Conservation (phyloP, 1,140 invertebrate genomes). For the Drosophila punjabiensis region DNA sequence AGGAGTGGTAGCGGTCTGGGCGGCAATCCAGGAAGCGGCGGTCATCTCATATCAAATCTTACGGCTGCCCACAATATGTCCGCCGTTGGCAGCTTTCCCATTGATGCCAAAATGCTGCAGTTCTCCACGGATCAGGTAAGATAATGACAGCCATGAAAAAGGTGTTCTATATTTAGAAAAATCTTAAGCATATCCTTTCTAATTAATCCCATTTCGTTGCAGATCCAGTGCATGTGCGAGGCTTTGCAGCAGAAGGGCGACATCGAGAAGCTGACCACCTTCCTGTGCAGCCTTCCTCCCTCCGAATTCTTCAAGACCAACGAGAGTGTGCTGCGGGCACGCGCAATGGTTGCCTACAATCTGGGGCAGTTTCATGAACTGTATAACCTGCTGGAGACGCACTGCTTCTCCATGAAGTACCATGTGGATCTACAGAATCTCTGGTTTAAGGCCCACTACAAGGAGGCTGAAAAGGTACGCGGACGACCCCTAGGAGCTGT, state of each 20-base stretch:
- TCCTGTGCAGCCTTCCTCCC: slow-evolving; percentile 94
- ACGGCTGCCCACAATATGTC: slow-evolving; percentile 73
- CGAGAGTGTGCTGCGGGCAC: slow-evolving; percentile 95
- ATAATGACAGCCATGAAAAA: too few species aligned
- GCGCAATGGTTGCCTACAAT: slow-evolving; percentile 97
- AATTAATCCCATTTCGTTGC: slow-evolving; percentile 3
- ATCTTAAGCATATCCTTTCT: too few species aligned
- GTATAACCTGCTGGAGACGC: slow-evolving; percentile 96
- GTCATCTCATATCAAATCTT: slow-evolving; percentile 75
- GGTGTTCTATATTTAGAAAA: background rate
- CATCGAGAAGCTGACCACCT: slow-evolving; percentile 92
- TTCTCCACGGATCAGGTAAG: slow-evolving; percentile 84
- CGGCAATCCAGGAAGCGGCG: slow-evolving; percentile 45
- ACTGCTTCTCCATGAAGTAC: slow-evolving; percentile 93
- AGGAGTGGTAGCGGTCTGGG: slow-evolving; percentile 26
- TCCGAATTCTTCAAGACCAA: slow-evolving; percentile 92
- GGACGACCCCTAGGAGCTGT: slow-evolving; percentile 95
- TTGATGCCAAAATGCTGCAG: slow-evolving; percentile 81
- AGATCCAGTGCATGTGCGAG: slow-evolving; percentile 96
- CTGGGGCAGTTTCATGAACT: slow-evolving; percentile 93
- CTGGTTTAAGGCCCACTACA: slow-evolving; percentile 98
- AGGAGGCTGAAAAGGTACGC: slow-evolving; percentile 96
- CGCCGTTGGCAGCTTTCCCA: slow-evolving; percentile 75
- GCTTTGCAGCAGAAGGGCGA: slow-evolving; percentile 96
- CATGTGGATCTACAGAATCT: slow-evolving; percentile 96